Conservation (phyloP, 2,888 invertebrate species). For the Drosophila picticornis region DNA sequence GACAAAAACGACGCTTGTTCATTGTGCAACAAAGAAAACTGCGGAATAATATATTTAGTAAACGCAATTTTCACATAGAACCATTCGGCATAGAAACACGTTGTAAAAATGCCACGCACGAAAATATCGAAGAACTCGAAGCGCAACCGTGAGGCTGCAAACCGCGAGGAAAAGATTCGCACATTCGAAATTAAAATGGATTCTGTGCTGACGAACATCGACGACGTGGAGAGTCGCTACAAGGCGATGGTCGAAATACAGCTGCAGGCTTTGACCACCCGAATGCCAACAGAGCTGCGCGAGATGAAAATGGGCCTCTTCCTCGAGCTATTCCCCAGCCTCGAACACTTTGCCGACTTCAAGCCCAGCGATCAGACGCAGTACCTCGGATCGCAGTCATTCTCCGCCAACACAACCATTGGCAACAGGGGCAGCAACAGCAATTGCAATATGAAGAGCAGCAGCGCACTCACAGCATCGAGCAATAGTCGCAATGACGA, state of each 20-base stretch:
- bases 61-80: slow-evolving; percentile 3
- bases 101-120: slow-evolving; percentile 83
- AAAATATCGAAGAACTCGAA: slow-evolving; percentile 83
- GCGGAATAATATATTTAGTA: neutral
- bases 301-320: slow-evolving; percentile 80
- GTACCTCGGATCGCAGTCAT: slow-evolving; percentile 54
- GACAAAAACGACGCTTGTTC: slow-evolving; percentile 32
- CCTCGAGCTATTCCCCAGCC: slow-evolving; percentile 65
- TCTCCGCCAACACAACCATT: slow-evolving; percentile 49
- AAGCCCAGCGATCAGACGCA: slow-evolving; percentile 70
- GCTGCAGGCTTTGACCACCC: slow-evolving; percentile 54
- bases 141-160: slow-evolving; percentile 83
- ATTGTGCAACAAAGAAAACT: slow-evolving; percentile 10
- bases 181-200: slow-evolving; percentile 81
- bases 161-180: slow-evolving; percentile 83
- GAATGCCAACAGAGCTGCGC: slow-evolving; percentile 67
- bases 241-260: slow-evolving; percentile 54
- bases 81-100: neutral
- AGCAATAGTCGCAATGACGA: slow-evolving; percentile 69
- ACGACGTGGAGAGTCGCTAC: slow-evolving; percentile 59
- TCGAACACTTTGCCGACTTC: slow-evolving; percentile 61
- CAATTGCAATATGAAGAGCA: slow-evolving; percentile 4
- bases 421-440: slow-evolving; percentile 14
- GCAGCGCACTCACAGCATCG: slow-evolving; percentile 2
- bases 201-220: slow-evolving; percentile 65